Conservation (phyloP, 2,888 invertebrate species). For the Nephrotoma guestfalica region DNA sequence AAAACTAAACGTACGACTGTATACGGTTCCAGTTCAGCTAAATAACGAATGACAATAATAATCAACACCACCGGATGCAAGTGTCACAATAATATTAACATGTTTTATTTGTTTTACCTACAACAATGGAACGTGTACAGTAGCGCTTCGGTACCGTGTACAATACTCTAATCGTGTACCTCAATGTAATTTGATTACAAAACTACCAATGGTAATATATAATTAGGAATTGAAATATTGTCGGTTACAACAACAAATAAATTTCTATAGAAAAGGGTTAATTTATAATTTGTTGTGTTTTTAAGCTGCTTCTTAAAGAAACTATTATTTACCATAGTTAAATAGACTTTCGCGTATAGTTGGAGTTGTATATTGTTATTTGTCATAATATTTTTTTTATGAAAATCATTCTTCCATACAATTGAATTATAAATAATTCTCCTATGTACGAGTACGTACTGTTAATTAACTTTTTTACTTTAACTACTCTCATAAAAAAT, state of each 20-base stretch:
- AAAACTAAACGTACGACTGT: not conserved
- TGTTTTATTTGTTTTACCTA: not conserved
- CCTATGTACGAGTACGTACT: not conserved
- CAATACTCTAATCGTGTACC: not conserved
- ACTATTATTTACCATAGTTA: not conserved
- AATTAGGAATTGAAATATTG: not conserved
- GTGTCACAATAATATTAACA: not conserved
- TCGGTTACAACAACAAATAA: not conserved
- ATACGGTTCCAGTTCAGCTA: not conserved
- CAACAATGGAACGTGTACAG: not conserved
- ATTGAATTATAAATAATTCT: not conserved
- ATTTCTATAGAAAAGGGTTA: not conserved
- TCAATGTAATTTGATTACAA: not conserved
- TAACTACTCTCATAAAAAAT: not conserved
- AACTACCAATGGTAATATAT: not conserved
- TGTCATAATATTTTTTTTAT: not conserved
- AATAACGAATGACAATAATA: not conserved
- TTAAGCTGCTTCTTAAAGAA: not conserved
- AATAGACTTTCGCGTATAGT: not conserved
- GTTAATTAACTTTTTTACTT: not conserved
- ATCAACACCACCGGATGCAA: not conserved
- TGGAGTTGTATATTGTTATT: not conserved
- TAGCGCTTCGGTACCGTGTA: not conserved
- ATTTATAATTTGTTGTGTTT: not conserved
- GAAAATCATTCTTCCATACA: not conserved